phyloP scores from a whole-genome alignment of 2,797 vertebrate species.

The Lagothrix lagotricha region DNA sequence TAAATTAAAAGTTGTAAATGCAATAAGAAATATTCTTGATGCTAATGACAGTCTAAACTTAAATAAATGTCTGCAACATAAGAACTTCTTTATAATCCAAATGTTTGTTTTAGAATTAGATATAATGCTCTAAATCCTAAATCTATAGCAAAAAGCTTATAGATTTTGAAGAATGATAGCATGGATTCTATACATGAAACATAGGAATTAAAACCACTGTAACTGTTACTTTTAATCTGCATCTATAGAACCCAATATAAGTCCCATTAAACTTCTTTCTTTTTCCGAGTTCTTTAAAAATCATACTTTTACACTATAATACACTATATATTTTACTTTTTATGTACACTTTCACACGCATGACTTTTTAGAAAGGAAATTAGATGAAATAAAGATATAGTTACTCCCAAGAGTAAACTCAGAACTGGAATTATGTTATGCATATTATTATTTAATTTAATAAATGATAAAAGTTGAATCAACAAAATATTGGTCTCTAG shows the following conservation, averaged over 20 bases:
- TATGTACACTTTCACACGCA: not conserved
- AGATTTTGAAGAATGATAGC: not conserved
- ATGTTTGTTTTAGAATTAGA: constrained; percentile 43
- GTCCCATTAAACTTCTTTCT: not conserved
- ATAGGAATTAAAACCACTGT: not conserved
- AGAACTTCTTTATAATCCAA: not conserved
- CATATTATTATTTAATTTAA: constrained; percentile 51
- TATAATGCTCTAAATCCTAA: not conserved
- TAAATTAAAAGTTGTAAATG: constrained; percentile 21
- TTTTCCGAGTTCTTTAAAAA: constrained; percentile 27
- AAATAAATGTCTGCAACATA: not conserved
- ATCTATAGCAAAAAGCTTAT: not conserved
- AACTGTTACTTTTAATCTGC: not conserved
- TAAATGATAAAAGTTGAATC: constrained; percentile 52
- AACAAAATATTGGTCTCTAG: constrained; percentile 36
- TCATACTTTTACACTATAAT: not conserved
- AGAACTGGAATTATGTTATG: constrained; percentile 34
- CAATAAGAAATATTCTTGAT: not conserved
- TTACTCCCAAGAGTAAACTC: constrained; percentile 33
- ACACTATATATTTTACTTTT: not conserved
- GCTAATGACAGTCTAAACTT: not conserved
- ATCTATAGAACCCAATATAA: not conserved
- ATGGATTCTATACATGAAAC: not conserved
- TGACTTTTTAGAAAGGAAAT: constrained; percentile 45
- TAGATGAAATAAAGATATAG: constrained; percentile 10